Evolutionary conservation across 2,797 vertebrate species (phyloP).

Genomic region (Galaxias olidus): DNA sequence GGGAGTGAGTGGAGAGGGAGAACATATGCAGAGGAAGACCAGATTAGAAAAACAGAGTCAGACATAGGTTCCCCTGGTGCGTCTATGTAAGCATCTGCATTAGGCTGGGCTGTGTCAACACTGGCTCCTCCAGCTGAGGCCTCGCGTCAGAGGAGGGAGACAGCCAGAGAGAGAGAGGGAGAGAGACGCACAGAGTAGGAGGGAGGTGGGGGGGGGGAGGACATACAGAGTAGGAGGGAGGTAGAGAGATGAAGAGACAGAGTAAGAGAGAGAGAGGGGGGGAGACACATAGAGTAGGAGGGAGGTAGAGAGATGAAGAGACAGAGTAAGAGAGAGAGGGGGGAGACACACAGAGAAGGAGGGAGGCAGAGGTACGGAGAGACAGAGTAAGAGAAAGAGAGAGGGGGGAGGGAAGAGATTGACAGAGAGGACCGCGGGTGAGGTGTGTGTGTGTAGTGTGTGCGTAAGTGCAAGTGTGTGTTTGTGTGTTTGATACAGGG

Average conservation of each 20-base stretch:
- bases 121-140: constrained; percentile 54
- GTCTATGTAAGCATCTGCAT: constrained; percentile 65
- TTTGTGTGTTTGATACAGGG: constrained; percentile 34
- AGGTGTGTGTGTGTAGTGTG: constrained; percentile 11
- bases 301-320: too few relatives aligned
- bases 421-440: constrained; percentile 20
- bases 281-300: too few relatives aligned
- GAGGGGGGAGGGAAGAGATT: not conserved
- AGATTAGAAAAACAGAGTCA: constrained; percentile 65
- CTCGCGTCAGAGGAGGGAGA: not conserved
- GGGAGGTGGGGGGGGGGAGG: too few relatives aligned
- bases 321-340: not conserved
- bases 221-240: not conserved
- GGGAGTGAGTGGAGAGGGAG: constrained; percentile 7
- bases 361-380: constrained; percentile 15
- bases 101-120: constrained; percentile 61
- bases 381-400: not conserved
- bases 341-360: too few relatives aligned
- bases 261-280: too few relatives aligned
- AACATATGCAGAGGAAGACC: constrained; percentile 38
- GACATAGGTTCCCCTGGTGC: constrained; percentile 63
- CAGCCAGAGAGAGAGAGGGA: not conserved
- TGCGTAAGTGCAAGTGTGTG: constrained; percentile 16
- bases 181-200: not conserved
- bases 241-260: not conserved